Percentiles rank a stretch among this genome's conserved stretches.
phyloP scores from a whole-genome alignment of 2,113 vertebrate genomes.

The Gulo gulo region DNA sequence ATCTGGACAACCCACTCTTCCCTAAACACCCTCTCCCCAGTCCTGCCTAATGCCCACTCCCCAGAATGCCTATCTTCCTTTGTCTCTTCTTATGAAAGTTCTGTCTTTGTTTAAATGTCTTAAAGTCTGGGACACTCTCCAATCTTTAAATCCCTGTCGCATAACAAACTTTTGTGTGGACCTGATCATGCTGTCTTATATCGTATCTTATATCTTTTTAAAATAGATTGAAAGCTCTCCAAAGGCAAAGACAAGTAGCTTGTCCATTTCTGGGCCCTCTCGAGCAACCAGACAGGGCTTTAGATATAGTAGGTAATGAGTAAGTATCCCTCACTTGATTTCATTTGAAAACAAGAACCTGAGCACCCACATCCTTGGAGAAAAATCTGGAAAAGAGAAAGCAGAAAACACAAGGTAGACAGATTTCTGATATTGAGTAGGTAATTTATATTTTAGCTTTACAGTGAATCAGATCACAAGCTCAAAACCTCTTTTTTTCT shows the following conservation, averaged over 20 bases:
- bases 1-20: not conserved
- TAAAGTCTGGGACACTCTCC: conserved; percentile 14
- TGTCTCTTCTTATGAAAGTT: not conserved
- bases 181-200: not conserved
- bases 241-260: not conserved
- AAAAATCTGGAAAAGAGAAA: conserved; percentile 25
- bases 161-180: not conserved
- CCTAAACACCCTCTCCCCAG: not conserved
- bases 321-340: not conserved
- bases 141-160: conserved; percentile 8
- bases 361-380: not conserved
- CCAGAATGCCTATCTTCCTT: not conserved
- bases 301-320: not conserved
- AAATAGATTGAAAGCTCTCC: not conserved
- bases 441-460: not conserved
- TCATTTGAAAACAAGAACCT: conserved; percentile 28
- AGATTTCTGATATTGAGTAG: not conserved
- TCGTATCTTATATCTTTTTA: not conserved
- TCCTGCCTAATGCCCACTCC: not conserved
- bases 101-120: not conserved
- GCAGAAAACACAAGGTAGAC: not conserved
- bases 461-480: not conserved
- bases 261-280: not conserved
- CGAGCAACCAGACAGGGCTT: not conserved
- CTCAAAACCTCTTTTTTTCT: conserved; percentile 15